A percentile compares a stretch with the other conserved stretches of the same genome.
Conservation (phyloP, 2,797 vertebrate genomes). For the Fundulus diaphanus region DNA sequence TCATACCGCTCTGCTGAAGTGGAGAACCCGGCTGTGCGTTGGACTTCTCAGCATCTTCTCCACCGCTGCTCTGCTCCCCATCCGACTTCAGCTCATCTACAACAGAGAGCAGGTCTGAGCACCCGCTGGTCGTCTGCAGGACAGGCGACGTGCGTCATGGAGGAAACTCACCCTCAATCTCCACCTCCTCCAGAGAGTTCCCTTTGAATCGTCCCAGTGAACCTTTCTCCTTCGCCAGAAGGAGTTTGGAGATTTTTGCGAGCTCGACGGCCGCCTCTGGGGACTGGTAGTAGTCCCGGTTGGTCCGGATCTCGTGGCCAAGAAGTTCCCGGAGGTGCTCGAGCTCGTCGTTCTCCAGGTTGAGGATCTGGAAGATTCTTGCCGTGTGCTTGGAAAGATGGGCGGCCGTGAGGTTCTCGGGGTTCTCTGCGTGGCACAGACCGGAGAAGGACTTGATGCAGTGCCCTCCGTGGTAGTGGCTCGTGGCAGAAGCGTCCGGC, state of each 20-base stretch:
- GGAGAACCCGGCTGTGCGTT: not conserved
- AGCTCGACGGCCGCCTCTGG: constrained; percentile 60
- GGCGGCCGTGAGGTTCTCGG: constrained; percentile 34
- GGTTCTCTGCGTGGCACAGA: constrained; percentile 45
- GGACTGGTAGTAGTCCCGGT: constrained; percentile 53
- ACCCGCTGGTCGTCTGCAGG: not conserved
- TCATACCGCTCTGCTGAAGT: constrained; percentile 29
- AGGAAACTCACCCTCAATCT: constrained; percentile 55
- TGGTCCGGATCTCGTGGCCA: constrained; percentile 44
- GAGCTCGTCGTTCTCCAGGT: constrained; percentile 63
- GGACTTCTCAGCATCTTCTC: constrained; percentile 4
- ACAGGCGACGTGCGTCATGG: not conserved
- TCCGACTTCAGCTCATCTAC: constrained; percentile 57
- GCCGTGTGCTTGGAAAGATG: constrained; percentile 53
- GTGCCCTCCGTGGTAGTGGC: constrained; percentile 7
- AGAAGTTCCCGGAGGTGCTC: constrained; percentile 51
- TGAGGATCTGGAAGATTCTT: constrained; percentile 68
- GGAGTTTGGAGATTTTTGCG: constrained; percentile 65
- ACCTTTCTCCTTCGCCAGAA: constrained; percentile 63
- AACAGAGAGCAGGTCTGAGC: not conserved
- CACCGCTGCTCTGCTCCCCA: constrained; percentile 18
- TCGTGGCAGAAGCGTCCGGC: constrained; percentile 27
- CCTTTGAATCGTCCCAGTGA: constrained; percentile 53
- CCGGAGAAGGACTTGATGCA: constrained; percentile 43
- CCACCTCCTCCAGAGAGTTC: constrained; percentile 53